Percentiles rank a stretch among this genome's conserved stretches.
phyloP scores from a whole-genome alignment of 2,113 vertebrate species.

The Ceratotherium simum region DNA sequence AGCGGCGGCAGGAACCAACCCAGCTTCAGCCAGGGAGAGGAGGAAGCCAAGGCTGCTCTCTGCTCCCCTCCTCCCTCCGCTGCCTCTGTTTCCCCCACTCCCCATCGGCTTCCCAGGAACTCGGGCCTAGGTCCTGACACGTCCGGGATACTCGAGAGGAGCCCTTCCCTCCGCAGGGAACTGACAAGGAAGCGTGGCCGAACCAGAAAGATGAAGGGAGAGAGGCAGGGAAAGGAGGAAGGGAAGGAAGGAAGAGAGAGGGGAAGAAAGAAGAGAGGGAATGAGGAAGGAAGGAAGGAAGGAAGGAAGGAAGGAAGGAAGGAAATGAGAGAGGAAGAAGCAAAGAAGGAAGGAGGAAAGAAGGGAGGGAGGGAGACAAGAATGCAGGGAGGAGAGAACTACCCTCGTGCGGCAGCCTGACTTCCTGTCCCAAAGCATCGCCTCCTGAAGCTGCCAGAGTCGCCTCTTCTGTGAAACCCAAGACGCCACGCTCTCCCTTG shows the following conservation, averaged over 20 bases:
- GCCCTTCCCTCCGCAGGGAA: slow-evolving; percentile 63
- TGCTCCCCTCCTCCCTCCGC: rapidly evolving
- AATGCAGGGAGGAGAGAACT: background rate
- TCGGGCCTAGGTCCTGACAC: slow-evolving; percentile 71
- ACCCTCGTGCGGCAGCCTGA: background rate
- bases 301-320: background rate
- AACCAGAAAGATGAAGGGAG: background rate
- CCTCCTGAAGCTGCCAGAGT: slow-evolving; percentile 63
- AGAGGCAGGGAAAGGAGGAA: background rate
- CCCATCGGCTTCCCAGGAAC: slow-evolving; percentile 49
- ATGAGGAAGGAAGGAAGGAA: background rate
- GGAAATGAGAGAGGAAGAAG: background rate
- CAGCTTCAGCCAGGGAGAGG: background rate
- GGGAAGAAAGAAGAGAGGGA: background rate
- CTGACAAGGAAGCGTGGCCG: slow-evolving; percentile 47
- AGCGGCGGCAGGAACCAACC: background rate
- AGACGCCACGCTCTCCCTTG: slow-evolving; percentile 66
- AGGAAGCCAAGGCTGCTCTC: background rate
- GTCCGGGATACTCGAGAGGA: slow-evolving; percentile 66
- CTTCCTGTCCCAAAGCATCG: slow-evolving; percentile 76
- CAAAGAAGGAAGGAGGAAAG: background rate
- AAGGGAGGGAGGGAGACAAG: background rate
- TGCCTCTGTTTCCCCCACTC: background rate
- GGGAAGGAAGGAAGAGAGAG: background rate
- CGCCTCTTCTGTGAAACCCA: slow-evolving; percentile 81